Base-by-base conservation (phyloP, 2,888 invertebrate genomes). In the Leptopilina drosophilae region DNA sequence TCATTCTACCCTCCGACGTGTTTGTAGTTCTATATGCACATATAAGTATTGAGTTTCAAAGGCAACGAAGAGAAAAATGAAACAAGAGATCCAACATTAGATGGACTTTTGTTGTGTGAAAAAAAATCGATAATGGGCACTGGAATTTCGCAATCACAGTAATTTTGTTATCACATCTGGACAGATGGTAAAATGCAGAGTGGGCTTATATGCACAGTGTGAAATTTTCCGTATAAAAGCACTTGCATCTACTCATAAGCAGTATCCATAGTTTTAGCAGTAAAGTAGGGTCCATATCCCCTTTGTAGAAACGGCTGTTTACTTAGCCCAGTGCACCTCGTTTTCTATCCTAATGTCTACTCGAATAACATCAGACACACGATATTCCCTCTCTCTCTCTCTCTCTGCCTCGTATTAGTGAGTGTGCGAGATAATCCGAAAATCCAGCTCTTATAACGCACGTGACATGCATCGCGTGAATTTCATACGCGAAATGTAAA, bases 241-340 rank as follows among this genome's bases (percentile, higher is more conserved):
- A 53, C 53, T 73, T 53, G 53, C 69, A 33, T 73, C 33, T 56
- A 49, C 20, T 49, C 20, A 73, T 49, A 49, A 49, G 49, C 49
- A 49, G 49, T 49, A 49, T 49, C 49, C 49, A 12, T 62, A 62
- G 59, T n/a, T 15, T 7, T 59, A n/a, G 59, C 12, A 56, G 5
- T 69, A 5, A 15, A 33, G 69, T 14, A 26, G 26, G 53, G 53
- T 73, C 53, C 69, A 73, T 56, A 73, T 53, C 69, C 69, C 42
- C 69, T 73, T 73, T 73, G 53, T 73, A 73, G 26, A 56, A 73
- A 73, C 53, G 69, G 26, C 69, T 73, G 56, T 73, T 73, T 73
- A 73, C 56, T 73, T 56, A 33, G 69, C 33, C 42, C 26, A 33
- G 33, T 33, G n/a, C 69, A n/a, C 56, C n/a, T 11, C 26, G 14